These are phyloP conservation scores for Pantherophis vulpinus DNA, from an alignment of 2,797 vertebrate genomes.

Conservation along the genomic window DNA sequence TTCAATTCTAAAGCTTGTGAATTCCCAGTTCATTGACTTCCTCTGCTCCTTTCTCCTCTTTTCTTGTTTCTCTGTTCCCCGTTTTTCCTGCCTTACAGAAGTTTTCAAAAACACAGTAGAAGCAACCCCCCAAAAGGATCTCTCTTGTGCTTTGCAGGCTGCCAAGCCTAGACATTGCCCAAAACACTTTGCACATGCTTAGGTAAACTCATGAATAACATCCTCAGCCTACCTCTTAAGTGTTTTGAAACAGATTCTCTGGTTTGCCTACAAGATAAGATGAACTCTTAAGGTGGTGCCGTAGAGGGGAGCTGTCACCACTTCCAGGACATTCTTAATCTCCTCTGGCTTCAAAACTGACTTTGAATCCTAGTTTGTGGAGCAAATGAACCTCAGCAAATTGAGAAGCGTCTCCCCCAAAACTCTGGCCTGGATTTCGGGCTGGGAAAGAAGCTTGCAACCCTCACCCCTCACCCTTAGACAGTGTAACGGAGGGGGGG, in stretches of 20 bases:
- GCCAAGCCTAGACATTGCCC: not conserved
- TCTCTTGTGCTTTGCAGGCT: not conserved
- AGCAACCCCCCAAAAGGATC: not conserved
- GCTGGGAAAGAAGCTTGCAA: not conserved
- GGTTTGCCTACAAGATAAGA: not conserved
- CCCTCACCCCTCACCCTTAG: not conserved
- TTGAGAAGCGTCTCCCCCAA: not conserved
- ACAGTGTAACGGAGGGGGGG: accelerated
- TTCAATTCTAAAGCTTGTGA: not conserved
- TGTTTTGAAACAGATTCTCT: not conserved
- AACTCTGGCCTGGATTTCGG: not conserved
- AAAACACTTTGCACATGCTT: not conserved
- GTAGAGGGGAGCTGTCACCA: not conserved
- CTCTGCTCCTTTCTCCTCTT: not conserved
- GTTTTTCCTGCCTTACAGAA: not conserved
- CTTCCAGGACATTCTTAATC: not conserved
- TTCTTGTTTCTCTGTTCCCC: not conserved
- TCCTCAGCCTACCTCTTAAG: not conserved
- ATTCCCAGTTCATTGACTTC: not conserved
- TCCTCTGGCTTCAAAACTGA: not conserved
- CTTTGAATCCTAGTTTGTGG: not conserved
- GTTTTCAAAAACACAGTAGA: not conserved
- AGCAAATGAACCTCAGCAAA: not conserved
- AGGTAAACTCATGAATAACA: not conserved
- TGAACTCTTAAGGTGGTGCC: not conserved